Evolutionary conservation across 2,113 vertebrate genomes (phyloP), one percentile per base, ranked within the genome.

Genomic region (Megaceryle maxima): DNA sequence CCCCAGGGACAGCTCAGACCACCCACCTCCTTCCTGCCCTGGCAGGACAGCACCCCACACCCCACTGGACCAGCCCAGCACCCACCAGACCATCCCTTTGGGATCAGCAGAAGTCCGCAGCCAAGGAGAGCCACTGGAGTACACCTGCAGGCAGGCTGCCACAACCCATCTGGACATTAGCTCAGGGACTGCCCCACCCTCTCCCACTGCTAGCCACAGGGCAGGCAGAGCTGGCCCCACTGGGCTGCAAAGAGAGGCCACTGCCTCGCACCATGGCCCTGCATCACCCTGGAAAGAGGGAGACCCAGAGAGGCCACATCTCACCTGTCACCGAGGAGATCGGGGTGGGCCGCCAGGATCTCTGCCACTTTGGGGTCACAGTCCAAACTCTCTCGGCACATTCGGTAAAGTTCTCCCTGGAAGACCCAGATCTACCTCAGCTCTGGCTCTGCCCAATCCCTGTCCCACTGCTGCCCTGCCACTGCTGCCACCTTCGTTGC

Each of bases 271-370:
- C 25, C 33, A 6, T 2, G 2, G 24, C n/a, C 33, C 68, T 11
- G 21, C 33, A 14, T 25, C 9, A 4, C 25, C 21, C 55, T 7
- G n/a, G 56, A 35, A 33, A 51, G 50, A 35, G 48, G 70, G 72
- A 75, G 14, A 63, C 31, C 31, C 37, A 16, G 17, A 35, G 9
- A 17, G 25, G 33, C 20, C 17, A 20, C 4, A 1, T 64, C 96
- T 96, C 59, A 98, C 98, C 98, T 98, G 98, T 99, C 98, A 83
- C 98, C 98, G 1, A 98, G 94, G 79, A 99, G 92, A 94, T 99
- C 98, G 2, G 99, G 98, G 82, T 99, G 98, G 64, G 97, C 80
- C 3, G 53, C 17, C 11, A 94, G 96, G 59, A 97, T 94, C 43
- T 98, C 98, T 43, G 97, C 96, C 18, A 94, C 94, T 28, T 97